Evolutionary conservation across 1,140 invertebrate genomes (phyloP).

Genomic region (Lanistes nyassanus): DNA sequence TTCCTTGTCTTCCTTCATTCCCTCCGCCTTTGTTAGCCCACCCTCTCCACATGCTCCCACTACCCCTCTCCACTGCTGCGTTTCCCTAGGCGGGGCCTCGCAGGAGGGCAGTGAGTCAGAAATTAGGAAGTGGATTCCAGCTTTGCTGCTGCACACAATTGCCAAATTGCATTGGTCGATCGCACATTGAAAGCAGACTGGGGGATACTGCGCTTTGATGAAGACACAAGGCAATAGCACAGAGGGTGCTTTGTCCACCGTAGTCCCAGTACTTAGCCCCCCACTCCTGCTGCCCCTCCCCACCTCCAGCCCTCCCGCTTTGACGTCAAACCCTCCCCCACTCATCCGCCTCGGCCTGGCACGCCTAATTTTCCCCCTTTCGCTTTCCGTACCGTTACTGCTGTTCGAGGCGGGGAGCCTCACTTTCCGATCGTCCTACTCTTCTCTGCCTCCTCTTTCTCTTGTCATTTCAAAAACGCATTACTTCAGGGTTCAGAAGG

Average conservation of each 20-base stretch:
- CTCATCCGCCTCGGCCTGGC: background rate
- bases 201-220: no score
- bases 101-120: no score
- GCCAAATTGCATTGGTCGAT: no score
- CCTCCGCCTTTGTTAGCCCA: constrained; percentile 5
- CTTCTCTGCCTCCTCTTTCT: background rate
- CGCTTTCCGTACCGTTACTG: background rate
- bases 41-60: background rate
- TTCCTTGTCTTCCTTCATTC: background rate
- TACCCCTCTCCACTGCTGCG: background rate
- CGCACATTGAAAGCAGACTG: no score
- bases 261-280: background rate
- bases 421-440: background rate
- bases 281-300: background rate
- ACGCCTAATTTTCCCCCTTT: background rate
- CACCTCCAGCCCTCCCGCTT: background rate
- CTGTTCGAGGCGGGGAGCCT: no score
- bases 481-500: no score
- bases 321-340: background rate
- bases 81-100: no score
- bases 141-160: no score
- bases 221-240: no score
- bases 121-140: no score
- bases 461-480: background rate
- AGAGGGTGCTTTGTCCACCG: background rate